These are phyloP conservation scores for Sphaeramia orbicularis DNA, from an alignment of 2,797 vertebrate species.

Conservation along the genomic window DNA sequence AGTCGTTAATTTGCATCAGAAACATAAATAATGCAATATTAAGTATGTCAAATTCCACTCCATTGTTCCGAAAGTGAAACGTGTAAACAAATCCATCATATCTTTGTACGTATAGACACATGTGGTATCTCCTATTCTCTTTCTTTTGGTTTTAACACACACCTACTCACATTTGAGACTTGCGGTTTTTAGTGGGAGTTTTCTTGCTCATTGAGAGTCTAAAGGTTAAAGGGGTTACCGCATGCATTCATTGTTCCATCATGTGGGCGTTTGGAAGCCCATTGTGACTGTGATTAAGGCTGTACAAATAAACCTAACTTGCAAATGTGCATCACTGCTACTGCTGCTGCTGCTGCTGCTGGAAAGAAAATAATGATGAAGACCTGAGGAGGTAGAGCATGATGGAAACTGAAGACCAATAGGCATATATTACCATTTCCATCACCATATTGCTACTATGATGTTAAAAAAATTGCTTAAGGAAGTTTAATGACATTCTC, in stretches of 20 bases:
- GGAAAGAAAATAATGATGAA: conserved; percentile 22
- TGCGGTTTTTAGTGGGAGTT: conserved; percentile 48
- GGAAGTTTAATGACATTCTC: conserved; percentile 2
- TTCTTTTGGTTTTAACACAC: conserved; percentile 4
- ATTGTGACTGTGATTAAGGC: conserved; percentile 46
- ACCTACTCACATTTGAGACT: conserved; percentile 32
- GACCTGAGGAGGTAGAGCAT: neutral
- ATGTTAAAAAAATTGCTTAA: neutral
- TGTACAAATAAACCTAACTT: conserved; percentile 36
- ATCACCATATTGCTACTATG: neutral
- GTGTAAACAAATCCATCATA: conserved; percentile 42
- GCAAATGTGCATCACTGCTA: conserved; percentile 25
- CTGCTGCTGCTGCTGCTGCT: neutral
- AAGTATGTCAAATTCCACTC: conserved; percentile 7
- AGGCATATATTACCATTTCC: too few relatives aligned
- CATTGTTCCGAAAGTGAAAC: conserved; percentile 3
- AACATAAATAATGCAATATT: conserved; percentile 23
- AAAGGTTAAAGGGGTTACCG: conserved; percentile 40
- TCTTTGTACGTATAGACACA: conserved; percentile 6
- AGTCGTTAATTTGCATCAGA: conserved; percentile 9
- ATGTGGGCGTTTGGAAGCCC: conserved; percentile 44
- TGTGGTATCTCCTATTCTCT: neutral
- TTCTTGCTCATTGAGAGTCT: conserved; percentile 49
- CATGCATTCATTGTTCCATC: conserved; percentile 50
- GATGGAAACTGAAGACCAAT: conserved; percentile 5